Conservation (phyloP, 2,113 vertebrate species). For the Charadrius vociferus region DNA sequence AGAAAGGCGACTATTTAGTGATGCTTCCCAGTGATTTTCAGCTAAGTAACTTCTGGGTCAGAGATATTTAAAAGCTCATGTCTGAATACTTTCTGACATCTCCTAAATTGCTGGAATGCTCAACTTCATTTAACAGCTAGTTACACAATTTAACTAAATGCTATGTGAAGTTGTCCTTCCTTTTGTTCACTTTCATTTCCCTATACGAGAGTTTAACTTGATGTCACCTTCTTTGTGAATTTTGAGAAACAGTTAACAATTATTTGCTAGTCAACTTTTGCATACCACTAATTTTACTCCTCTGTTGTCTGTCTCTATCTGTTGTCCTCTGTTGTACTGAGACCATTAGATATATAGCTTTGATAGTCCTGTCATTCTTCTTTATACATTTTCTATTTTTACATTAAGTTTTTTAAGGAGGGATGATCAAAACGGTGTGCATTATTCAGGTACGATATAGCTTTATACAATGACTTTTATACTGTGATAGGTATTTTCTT, state of each 20-base stretch:
- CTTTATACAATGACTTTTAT: neutral
- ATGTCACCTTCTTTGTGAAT: neutral
- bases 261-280: neutral
- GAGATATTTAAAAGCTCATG: neutral
- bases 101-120: neutral
- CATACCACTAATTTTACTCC: neutral
- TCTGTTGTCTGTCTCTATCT: no score
- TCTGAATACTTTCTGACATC: neutral
- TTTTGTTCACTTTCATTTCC: neutral
- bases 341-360: neutral
- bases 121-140: neutral
- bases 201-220: neutral
- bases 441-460: neutral
- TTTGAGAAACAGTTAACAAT: neutral
- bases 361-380: neutral
- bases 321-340: neutral
- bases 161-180: neutral
- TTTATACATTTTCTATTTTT: neutral
- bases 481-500: neutral
- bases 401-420: neutral
- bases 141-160: neutral
- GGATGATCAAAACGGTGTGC: neutral
- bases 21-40: neutral
- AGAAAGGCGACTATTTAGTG: neutral
- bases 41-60: neutral